phyloP scores from a whole-genome alignment of 2,797 vertebrate species.

The Petrocephalus sullivani region DNA sequence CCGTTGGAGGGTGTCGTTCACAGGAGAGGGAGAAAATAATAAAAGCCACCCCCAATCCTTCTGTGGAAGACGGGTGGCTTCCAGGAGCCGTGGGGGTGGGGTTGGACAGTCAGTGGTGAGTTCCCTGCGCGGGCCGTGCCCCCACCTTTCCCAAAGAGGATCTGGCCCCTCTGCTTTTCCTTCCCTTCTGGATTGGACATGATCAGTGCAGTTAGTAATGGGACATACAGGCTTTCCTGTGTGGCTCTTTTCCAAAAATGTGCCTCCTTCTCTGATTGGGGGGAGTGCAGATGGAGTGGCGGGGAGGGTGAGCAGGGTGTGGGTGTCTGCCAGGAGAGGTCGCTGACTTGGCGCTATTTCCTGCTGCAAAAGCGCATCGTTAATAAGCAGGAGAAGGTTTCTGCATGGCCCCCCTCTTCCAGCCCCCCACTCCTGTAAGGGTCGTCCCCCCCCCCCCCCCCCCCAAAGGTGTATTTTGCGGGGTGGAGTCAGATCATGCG shows the following conservation, averaged over 20 bases:
- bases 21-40: conserved; percentile 58
- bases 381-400: conserved; percentile 7
- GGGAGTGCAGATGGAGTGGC: not conserved
- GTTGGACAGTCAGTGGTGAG: conserved; percentile 11
- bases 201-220: not conserved
- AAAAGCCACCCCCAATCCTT: conserved; percentile 72
- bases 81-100: conserved; percentile 52
- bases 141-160: not conserved
- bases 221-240: not conserved
- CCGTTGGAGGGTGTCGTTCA: conserved; percentile 72
- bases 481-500: not conserved
- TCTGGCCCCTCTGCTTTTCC: not conserved
- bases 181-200: not conserved
- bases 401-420: not conserved
- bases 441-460: not conserved
- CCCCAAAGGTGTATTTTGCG: not conserved
- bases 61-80: conserved; percentile 64
- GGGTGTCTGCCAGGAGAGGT: not conserved
- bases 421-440: not conserved
- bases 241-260: not conserved
- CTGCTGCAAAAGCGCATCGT: conserved; percentile 30
- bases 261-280: not conserved
- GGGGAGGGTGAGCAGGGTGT: not conserved
- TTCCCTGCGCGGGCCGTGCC: not conserved
- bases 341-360: conserved; percentile 45